These are phyloP conservation scores for Pardosa pseudoannulata DNA, from an alignment of 2,888 invertebrate species.

Conservation along the genomic window DNA sequence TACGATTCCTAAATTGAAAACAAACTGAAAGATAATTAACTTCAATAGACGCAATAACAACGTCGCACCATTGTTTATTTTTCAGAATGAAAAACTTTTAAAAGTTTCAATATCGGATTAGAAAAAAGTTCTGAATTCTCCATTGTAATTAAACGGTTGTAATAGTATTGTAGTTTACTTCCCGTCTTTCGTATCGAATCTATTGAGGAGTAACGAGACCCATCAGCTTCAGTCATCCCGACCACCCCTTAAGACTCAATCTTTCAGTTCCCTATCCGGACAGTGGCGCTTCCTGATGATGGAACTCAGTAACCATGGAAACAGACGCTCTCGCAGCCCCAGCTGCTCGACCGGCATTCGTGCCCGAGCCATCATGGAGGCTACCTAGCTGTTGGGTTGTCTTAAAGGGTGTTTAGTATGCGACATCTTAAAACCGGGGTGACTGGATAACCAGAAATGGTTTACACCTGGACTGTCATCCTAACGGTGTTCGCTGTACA, in stretches of 20 bases:
- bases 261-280: constrained; percentile 10
- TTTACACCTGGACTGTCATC: not conserved
- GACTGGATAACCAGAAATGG: constrained; percentile 12
- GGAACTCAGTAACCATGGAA: not conserved
- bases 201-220: too few species aligned
- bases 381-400: not conserved
- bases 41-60: too few species aligned
- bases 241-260: not conserved
- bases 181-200: too few species aligned
- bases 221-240: not conserved
- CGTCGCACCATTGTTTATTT: too few species aligned
- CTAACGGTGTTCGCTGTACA: not conserved
- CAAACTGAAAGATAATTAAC: too few species aligned
- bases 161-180: too few species aligned
- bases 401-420: not conserved
- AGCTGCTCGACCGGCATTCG: constrained; percentile 5
- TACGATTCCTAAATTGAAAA: too few species aligned
- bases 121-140: too few species aligned
- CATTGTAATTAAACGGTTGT: too few species aligned
- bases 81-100: too few species aligned
- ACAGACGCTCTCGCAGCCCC: not conserved
- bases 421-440: not conserved
- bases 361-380: constrained; percentile 4
- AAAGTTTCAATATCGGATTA: too few species aligned
- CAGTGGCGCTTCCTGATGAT: not conserved